Evolutionary conservation across 2,113 vertebrate genomes (phyloP), one percentile per base, ranked within the genome.

Genomic region (Anas platyrhynchos): DNA sequence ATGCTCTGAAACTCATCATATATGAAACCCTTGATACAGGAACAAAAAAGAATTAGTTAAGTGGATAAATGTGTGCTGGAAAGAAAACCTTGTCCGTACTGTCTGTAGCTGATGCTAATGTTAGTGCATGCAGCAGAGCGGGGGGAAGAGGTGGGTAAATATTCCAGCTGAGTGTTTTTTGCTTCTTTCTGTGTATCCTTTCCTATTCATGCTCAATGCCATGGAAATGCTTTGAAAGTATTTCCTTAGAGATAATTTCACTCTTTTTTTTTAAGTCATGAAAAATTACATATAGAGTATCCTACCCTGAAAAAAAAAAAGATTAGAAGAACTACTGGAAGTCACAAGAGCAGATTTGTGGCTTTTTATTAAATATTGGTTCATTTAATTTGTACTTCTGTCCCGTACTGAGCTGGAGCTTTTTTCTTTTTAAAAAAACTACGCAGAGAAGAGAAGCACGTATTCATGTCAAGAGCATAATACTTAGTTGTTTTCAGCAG

Each of bases 391-490:
- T n/a, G 5, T 83, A 34, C 29, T 94, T 7, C 44, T 89, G 50
- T 85, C 69, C 66, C 79, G 22, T 50, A 13, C 25, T 31, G 7
- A 93, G 66, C 38, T 2, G 4, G 86, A 68, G 62, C 68, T 41
- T 65, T 41, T 16, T 11, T 44, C 29, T 67, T 43, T 27, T 82
- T 91, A 68, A 36, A 48, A 48, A 48, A 48, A 31, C 63, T 88
- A 52, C 88, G 55, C 71, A 74, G 67, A 32, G 69, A 75, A 62
- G 56, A 81, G 68, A 88, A 58, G 78, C 44, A 14, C 21, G 63
- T 76, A 69, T 67, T 96, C 48, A n/a, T 85, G 89, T 94, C 71
- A 80, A 89, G 93, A 95, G 83, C 54, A 36, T 94, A 96, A 94
- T 91, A 89, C 69, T 5, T 52, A 68, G 83, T 82, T 95, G 81